Evolutionary conservation across 2,888 invertebrate species (phyloP).

Genomic region (Napeogenes inachia): DNA sequence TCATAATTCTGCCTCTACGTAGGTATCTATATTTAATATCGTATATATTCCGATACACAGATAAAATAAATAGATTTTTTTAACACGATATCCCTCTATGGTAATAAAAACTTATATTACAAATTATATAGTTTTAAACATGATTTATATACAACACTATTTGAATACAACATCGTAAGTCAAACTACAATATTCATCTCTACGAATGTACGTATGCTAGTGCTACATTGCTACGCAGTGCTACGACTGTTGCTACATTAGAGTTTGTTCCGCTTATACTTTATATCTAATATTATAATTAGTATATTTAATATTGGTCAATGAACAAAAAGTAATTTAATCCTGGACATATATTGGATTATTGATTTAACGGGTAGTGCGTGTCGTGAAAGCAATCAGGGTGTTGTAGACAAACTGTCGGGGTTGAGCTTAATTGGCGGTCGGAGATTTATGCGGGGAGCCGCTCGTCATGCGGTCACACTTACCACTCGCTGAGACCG

Average conservation of each 20-base stretch:
- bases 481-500: constrained; percentile 40
- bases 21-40: too few relatives aligned
- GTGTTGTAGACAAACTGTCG: constrained; percentile 76
- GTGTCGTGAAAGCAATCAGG: constrained; percentile 75
- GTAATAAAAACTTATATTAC: too few relatives aligned
- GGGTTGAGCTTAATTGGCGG: constrained; percentile 75
- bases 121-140: too few relatives aligned
- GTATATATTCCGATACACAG: too few relatives aligned
- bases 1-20: constrained; percentile 14
- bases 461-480: constrained; percentile 63
- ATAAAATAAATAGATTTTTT: too few relatives aligned
- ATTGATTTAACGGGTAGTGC: constrained; percentile 42
- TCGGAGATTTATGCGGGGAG: constrained; percentile 74
- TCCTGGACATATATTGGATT: constrained; percentile 28
- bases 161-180: too few relatives aligned
- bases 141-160: too few relatives aligned
- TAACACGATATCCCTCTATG: too few relatives aligned
- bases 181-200: too few relatives aligned
- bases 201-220: constrained; percentile 5
- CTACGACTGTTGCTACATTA: too few relatives aligned
- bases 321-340: not conserved
- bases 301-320: not conserved
- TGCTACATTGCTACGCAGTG: constrained; percentile 4
- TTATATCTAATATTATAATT: too few relatives aligned
- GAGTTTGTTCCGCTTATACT: too few relatives aligned